phyloP scores from a whole-genome alignment of 2,113 vertebrate genomes.

The Vombatus ursinus region DNA sequence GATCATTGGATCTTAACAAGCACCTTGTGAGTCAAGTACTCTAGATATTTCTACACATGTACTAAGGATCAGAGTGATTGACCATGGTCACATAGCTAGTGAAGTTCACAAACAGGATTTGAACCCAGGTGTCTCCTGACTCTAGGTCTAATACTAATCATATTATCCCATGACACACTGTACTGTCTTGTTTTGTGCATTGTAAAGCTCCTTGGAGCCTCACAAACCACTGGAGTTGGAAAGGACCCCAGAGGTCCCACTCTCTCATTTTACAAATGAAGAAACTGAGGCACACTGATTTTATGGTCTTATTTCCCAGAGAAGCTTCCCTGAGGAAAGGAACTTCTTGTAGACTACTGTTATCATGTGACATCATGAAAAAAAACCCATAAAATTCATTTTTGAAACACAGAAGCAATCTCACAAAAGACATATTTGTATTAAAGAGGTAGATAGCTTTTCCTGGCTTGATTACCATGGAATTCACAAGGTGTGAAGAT shows the following conservation, averaged over 20 bases:
- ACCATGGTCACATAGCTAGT: background rate
- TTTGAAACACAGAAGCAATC: background rate
- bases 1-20: background rate
- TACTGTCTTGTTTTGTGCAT: background rate
- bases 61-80: background rate
- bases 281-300: background rate
- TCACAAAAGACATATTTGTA: background rate
- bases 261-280: background rate
- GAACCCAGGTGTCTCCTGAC: background rate
- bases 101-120: background rate
- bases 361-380: background rate
- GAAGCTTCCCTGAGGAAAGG: background rate
- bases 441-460: background rate
- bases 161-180: background rate
- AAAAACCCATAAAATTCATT: background rate
- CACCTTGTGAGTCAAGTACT: background rate
- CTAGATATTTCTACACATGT: background rate
- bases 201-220: background rate
- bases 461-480: background rate
- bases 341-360: background rate
- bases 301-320: background rate
- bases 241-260: background rate
- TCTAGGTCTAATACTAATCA: background rate
- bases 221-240: background rate
- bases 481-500: background rate